These are phyloP conservation scores for Microcaecilia unicolor DNA, from an alignment of 2,797 vertebrate genomes.

Conservation along the genomic window DNA sequence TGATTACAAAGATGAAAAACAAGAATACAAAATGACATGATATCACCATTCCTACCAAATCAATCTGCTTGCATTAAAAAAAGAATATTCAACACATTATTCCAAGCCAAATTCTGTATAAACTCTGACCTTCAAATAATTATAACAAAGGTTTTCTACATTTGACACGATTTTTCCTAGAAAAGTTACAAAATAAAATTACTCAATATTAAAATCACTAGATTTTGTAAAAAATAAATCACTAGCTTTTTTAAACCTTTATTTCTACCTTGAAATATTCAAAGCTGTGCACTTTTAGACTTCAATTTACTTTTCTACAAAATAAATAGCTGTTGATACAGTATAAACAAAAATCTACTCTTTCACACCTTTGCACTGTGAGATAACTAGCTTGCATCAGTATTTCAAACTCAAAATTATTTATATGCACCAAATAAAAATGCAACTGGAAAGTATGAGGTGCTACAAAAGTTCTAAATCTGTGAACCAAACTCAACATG, in stretches of 20 bases:
- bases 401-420: too few species aligned
- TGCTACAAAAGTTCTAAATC: too few species aligned
- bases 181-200: slow-evolving; percentile 34
- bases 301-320: slow-evolving; percentile 28
- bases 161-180: slow-evolving; percentile 20
- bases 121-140: slow-evolving; percentile 26
- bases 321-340: slow-evolving; percentile 46
- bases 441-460: too few species aligned
- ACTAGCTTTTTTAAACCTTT: too few species aligned
- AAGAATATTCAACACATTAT: slow-evolving; percentile 29
- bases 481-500: too few species aligned
- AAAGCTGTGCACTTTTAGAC: slow-evolving; percentile 24
- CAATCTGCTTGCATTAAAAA: slow-evolving; percentile 23
- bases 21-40: slow-evolving; percentile 8
- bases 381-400: too few species aligned
- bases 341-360: slow-evolving; percentile 27
- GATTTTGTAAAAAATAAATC: too few species aligned
- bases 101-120: slow-evolving; percentile 21
- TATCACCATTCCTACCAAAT: slow-evolving; percentile 21
- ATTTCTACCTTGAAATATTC: slow-evolving; percentile 23
- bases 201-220: slow-evolving; percentile 25
- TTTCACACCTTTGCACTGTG: slow-evolving; percentile 26
- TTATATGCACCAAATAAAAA: too few species aligned
- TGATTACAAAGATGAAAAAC: slow-evolving; percentile 18
- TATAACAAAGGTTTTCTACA: slow-evolving; percentile 26